Evolutionary conservation across 2,113 vertebrate genomes (phyloP).

Genomic region (Lamprologus tigripictilis): DNA sequence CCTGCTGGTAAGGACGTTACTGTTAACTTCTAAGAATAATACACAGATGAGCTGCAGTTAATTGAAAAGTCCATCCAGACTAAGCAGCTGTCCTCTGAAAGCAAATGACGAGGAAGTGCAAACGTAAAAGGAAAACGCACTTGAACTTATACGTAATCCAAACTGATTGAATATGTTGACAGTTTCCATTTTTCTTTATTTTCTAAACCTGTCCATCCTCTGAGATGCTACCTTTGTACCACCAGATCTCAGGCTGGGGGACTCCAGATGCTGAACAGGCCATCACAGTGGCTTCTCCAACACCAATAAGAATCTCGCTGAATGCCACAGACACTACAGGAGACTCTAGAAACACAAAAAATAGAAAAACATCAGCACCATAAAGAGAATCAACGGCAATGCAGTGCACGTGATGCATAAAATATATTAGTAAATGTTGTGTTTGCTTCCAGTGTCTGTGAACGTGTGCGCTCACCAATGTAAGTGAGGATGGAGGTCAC

Average conservation of each 20-base stretch:
- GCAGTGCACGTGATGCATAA: neutral
- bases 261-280: conserved; percentile 83
- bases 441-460: neutral
- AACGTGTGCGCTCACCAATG: conserved; percentile 67
- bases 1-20: neutral
- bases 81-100: conserved; percentile 30
- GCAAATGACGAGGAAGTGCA: conserved; percentile 21
- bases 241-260: conserved; percentile 82
- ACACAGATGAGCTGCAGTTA: conserved; percentile 29
- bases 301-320: conserved; percentile 80
- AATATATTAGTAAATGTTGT: rapidly evolving
- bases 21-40: conserved; percentile 16
- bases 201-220: neutral
- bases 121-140: neutral
- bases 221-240: conserved; percentile 88
- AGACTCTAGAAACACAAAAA: conserved; percentile 65
- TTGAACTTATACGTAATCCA: neutral
- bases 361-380: neutral
- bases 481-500: conserved; percentile 79
- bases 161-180: neutral
- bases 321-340: conserved; percentile 77
- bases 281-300: conserved; percentile 83
- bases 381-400: rapidly evolving
- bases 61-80: conserved; percentile 47
- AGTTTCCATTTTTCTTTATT: neutral